Evolutionary conservation across 2,113 vertebrate genomes (phyloP), one percentile per base, ranked within the genome.

Genomic region (Boleophthalmus pectinirostris): DNA sequence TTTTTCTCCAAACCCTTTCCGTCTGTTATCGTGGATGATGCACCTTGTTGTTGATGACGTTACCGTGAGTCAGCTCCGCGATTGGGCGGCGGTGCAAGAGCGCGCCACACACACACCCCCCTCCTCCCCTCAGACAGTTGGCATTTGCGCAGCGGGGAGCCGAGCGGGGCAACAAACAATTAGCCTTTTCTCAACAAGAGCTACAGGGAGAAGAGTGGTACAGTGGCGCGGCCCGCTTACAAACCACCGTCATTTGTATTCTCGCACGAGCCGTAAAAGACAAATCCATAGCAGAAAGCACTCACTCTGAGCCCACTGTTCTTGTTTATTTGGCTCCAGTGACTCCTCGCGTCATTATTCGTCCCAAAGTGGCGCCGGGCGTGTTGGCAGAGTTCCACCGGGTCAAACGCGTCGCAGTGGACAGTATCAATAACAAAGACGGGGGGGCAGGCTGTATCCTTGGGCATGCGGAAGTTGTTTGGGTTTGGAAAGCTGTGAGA

Each of bases 61-160:
- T 80, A 86, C 81, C 71, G 70, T 90, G 85, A 90, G 84, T 91
- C 87, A 88, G 76, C 71, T 76, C 77, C 82, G 78, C 72, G 83
- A 81, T 78, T 71, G 77, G 77, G 68, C 43, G 25, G 33, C 24
- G 29, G 29, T n/a, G 29, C 29, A 4, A 29, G 29, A 29, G 29
- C 29, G 29, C 8, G 70, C 75, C 76, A 80, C 70, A 72, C 70
- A 82, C 46, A 35, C 66, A 81, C 74, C 68, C 72, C 79, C 29
- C 29, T n/a, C 29, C 81, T 83, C n/a, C 73, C 79, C 68, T 87
- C 80, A 77, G 82, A 82, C 86, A 88, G 83, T 81, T 90, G 86
- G 85, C 79, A 80, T 87, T 84, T 82, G 72, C 77, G 53, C 81
- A 9, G 29, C 75, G 74, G 79, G 85, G 82, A 79, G 69, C 73